Base-by-base conservation (phyloP, 2,888 invertebrate genomes). In the Calameuta filiformis region DNA sequence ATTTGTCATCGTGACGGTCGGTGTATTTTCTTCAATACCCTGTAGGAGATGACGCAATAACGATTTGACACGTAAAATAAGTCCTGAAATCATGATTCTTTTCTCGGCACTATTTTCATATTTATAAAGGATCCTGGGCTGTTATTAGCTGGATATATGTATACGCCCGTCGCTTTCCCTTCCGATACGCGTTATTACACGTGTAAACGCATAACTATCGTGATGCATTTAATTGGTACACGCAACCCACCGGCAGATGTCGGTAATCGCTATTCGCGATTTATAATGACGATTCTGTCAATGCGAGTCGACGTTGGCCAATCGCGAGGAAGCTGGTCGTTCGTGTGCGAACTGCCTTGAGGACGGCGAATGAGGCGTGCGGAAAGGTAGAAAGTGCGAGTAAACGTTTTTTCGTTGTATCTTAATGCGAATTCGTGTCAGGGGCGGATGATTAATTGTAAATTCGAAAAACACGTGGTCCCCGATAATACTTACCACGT, bases 101-200 rank as follows among this genome's bases (percentile, higher is more conserved):
- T 56, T 2, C 56, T 56, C 23, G 40, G 9, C 9, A 56, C 23
- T 12, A 56, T 1, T 56, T 56, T 56, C 56, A 56, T 56, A 56
- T 56, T 56, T 23, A 56, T 56, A 9, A 23, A 56, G 56, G 56
- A 56, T 23, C 56, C 56, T 23, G 15, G 15, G 6, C 23, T 23
- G 2, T 56, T 15, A 23, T 31, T 9, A 56, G 15, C 75, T 11
- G 40, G 11, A 30, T 75, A 3, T 37, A 4, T 3, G 33, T 35
- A 23, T n/a, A 23, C 68, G 11, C 68, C 34, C 15, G 56, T 34
- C 73, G 73, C 56, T 77, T 73, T 77, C 9, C 56, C 23, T 23
- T 68, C 73, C 4, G 37, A 71, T 76, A 76, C 33, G 71, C 15
- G 31, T 33, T 34, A 15, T 23, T 71, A 71, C 71, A 71, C 71